Evolutionary conservation across 2,888 invertebrate genomes (phyloP), one percentile per base, ranked within the genome.

Genomic region (Sturmia bella): DNA sequence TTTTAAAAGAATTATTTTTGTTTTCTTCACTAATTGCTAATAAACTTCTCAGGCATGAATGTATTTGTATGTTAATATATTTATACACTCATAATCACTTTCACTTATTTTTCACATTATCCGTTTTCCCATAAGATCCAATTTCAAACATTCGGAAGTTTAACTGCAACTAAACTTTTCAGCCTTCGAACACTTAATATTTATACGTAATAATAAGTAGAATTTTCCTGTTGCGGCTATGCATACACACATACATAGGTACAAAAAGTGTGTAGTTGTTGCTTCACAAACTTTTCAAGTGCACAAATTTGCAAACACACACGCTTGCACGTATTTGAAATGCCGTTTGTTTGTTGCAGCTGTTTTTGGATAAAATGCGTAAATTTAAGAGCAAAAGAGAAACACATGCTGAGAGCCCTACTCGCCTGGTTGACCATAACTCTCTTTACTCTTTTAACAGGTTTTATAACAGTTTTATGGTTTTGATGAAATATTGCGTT

Each of bases 121-220:
- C 0, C 11, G n/a, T 12, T 50, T 57, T 21, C 43, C 43, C n/a
- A n/a, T 24, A 21, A 43, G 41, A 59, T 43, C 11, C 1, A 41
- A 56, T 56, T 57, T 68, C 13, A 63, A 68, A 57, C 69, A 56
- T 50, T 64, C 69, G 74, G 57, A 76, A 75, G 75, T 80, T 66
- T 24, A 80, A 54, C 80, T 76, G 80, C 75, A 66, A 80, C 80
- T 80, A 54, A 80, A 48, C 72, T 80, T 76, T 45, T 41, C 70
- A 72, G 12, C 39, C 15, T 52, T 76, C 70, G 39, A 24, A 72
- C 75, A 76, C 43, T 72, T 66, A 13, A 17, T 80, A 76, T 80
- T 80, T 76, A 76, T 76, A 69, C 52, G 12, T 48, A 37, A 39
- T 11, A 39, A 24, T 17, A 12, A 43, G 21, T 21, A 54, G 63